Conservation (phyloP, 2,888 invertebrate genomes). For the Dendrolimus houi region DNA sequence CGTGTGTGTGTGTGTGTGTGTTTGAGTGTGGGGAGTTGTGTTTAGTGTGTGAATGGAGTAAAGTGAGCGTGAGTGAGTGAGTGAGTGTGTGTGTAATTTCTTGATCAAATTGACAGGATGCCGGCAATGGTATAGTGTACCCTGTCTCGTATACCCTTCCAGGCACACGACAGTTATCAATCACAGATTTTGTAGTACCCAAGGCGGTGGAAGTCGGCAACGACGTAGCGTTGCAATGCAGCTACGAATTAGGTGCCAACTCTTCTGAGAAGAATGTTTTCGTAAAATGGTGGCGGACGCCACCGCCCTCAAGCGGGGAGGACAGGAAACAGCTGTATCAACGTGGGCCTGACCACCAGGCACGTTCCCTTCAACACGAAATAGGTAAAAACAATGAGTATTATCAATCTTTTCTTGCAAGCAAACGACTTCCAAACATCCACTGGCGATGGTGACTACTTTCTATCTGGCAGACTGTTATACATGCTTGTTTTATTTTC, state of each 20-base stretch:
- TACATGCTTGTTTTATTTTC: no score
- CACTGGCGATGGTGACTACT: no score
- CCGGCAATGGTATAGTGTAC: no score
- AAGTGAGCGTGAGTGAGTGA: no score
- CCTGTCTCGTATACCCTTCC: slow-evolving; percentile 14
- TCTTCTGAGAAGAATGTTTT: slow-evolving; percentile 27
- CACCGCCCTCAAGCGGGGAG: slow-evolving; percentile 23
- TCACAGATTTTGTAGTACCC: slow-evolving; percentile 52
- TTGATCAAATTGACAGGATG: no score
- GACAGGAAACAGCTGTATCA: slow-evolving; percentile 41
- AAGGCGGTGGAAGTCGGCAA: slow-evolving; percentile 31
- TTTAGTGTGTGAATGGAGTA: no score
- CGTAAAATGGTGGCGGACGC: slow-evolving; percentile 60
- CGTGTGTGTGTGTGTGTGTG: no score
- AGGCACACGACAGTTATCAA: slow-evolving; percentile 48
- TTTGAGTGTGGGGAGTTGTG: no score
- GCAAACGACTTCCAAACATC: no score
- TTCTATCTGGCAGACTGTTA: no score
- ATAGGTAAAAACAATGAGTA: slow-evolving; percentile 26
- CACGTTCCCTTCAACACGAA: slow-evolving; percentile 22
- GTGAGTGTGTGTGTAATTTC: no score
- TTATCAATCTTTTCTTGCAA: no score
- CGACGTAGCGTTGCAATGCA: slow-evolving; percentile 39
- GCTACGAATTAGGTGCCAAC: slow-evolving; percentile 22
- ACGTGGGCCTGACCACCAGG: slow-evolving; percentile 26